These are phyloP conservation scores for Malurus elegans DNA, from an alignment of 2,113 vertebrate species.

Conservation along the genomic window DNA sequence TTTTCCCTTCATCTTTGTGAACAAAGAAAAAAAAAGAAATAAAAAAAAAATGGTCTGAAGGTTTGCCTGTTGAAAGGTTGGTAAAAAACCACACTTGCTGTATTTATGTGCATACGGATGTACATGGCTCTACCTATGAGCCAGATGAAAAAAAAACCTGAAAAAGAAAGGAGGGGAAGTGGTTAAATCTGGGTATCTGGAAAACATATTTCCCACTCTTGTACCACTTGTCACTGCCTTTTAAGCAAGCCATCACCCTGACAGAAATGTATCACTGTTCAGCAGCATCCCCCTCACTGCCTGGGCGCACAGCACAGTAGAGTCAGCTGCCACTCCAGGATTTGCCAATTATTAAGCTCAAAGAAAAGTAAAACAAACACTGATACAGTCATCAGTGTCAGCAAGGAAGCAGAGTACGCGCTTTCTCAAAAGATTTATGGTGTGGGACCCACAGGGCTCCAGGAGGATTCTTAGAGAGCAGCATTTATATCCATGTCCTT, in stretches of 20 bases:
- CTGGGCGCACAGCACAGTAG: neutral
- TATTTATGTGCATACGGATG: neutral
- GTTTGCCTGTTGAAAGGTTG: neutral
- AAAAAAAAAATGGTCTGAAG: neutral
- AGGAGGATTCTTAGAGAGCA: neutral
- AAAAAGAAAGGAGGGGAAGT: neutral
- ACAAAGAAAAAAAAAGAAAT: neutral
- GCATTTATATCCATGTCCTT: neutral
- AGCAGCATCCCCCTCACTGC: neutral
- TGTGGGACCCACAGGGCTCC: neutral
- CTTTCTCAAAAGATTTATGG: neutral
- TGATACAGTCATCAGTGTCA: neutral
- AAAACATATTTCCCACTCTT: conserved; percentile 53
- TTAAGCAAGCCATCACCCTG: conserved; percentile 12
- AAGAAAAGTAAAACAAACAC: conserved; percentile 23
- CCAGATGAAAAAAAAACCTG: neutral
- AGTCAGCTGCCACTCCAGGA: neutral
- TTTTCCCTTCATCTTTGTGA: neutral
- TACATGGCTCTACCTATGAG: neutral
- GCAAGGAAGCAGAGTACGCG: neutral
- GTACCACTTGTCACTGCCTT: conserved; percentile 42
- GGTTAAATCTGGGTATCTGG: conserved; percentile 20
- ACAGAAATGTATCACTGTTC: neutral
- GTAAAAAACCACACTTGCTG: neutral
- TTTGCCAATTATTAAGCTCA: neutral